phyloP scores from a whole-genome alignment of 2,888 invertebrate species.

The Oscheius onirici region DNA sequence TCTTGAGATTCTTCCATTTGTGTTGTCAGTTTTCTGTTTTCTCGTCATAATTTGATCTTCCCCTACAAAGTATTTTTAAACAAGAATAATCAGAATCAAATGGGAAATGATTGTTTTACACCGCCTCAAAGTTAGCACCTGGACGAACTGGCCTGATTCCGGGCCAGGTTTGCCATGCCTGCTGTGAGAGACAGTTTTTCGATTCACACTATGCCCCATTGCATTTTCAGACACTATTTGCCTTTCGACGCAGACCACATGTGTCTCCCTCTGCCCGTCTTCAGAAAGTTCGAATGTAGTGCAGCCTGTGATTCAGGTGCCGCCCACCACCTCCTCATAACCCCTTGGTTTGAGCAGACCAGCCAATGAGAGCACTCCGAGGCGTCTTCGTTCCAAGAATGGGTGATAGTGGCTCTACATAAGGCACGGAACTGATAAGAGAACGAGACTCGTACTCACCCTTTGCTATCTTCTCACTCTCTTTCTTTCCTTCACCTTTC shows the following conservation, averaged over 20 bases:
- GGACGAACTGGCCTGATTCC: too few species aligned
- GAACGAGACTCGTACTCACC: background rate
- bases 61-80: too few species aligned
- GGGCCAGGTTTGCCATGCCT: too few species aligned
- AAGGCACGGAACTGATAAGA: conserved; percentile 9
- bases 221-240: background rate
- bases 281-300: background rate
- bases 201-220: background rate
- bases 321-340: conserved; percentile 1
- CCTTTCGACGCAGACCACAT: background rate
- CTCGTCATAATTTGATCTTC: too few species aligned
- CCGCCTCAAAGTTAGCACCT: too few species aligned
- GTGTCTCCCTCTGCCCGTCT: background rate
- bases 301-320: background rate
- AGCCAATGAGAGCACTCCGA: conserved; percentile 1
- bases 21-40: too few species aligned
- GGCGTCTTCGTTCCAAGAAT: conserved; percentile 24
- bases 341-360: background rate
- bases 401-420: conserved; percentile 22
- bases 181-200: background rate
- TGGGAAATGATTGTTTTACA: too few species aligned
- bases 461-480: background rate
- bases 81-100: too few species aligned
- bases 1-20: too few species aligned
- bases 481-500: background rate